phyloP scores from a whole-genome alignment of 2,888 invertebrate genomes.

The Heliconius erato region DNA sequence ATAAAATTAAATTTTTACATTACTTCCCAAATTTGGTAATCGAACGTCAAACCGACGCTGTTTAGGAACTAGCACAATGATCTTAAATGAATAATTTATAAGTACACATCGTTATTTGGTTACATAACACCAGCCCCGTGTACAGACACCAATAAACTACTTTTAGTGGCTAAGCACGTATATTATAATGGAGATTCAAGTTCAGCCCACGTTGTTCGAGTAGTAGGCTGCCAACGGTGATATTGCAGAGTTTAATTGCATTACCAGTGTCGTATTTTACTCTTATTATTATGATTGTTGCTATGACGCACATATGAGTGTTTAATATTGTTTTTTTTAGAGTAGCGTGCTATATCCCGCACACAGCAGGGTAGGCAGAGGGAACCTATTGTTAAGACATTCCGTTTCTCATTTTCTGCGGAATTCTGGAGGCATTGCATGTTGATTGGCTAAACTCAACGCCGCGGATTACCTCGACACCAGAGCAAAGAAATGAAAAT shows the following conservation, averaged over 20 bases:
- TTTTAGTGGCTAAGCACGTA: constrained; percentile 79
- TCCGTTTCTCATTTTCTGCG: no score
- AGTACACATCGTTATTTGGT: constrained; percentile 73
- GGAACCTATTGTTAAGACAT: no score
- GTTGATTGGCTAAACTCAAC: no score
- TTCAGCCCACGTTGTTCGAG: constrained; percentile 71
- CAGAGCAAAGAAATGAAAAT: no score
- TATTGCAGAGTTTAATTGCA: constrained; percentile 59
- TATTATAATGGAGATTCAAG: constrained; percentile 64
- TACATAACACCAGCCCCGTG: constrained; percentile 71
- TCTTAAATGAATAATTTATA: constrained; percentile 78
- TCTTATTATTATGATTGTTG: constrained; percentile 38
- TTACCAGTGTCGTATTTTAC: constrained; percentile 59
- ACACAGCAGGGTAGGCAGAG: no score
- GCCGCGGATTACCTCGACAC: no score
- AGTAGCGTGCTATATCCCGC: no score
- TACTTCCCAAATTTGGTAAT: constrained; percentile 23
- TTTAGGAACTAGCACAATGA: constrained; percentile 67
- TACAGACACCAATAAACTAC: constrained; percentile 70
- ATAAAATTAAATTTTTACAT: neutral
- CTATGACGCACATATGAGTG: constrained; percentile 33
- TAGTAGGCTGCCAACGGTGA: constrained; percentile 59
- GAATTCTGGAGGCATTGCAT: no score
- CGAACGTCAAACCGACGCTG: constrained; percentile 24
- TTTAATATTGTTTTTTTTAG: neutral